Evolutionary conservation across 2,113 vertebrate genomes (phyloP).

Genomic region (Prionailurus viverrinus): DNA sequence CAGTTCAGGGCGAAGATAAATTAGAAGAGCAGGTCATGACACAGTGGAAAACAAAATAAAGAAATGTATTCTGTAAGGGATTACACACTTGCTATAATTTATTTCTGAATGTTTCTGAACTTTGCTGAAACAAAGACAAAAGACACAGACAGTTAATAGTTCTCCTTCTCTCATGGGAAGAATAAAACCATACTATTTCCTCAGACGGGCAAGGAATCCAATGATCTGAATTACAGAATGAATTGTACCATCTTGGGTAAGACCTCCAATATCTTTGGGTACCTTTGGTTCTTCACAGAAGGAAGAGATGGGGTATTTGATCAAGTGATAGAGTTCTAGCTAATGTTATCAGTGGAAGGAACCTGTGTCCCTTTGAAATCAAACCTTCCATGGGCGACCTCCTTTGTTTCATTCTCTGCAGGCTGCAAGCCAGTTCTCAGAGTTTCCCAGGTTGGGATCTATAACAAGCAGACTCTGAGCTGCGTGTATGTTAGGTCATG

Average conservation of each 20-base stretch:
- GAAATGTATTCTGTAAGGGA: not conserved
- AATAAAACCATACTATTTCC: not conserved
- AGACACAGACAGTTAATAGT: not conserved
- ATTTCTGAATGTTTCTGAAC: slow-evolving; percentile 17
- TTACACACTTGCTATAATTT: slow-evolving; percentile 20
- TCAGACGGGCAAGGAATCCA: not conserved
- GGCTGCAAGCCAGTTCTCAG: not conserved
- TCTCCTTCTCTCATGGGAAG: not conserved
- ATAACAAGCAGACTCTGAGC: not conserved
- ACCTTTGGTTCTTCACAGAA: not conserved
- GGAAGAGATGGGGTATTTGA: not conserved
- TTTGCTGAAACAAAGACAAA: slow-evolving; percentile 10
- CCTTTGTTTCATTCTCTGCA: not conserved
- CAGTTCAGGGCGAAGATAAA: not conserved
- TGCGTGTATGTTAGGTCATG: not conserved
- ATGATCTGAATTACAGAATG: not conserved
- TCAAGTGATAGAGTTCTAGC: not conserved
- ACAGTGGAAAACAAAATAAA: not conserved
- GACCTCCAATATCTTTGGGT: not conserved
- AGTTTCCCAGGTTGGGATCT: not conserved
- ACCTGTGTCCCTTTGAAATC: not conserved
- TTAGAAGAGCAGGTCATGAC: not conserved
- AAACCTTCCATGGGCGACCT: not conserved
- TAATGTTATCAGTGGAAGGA: not conserved
- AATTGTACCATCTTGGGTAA: not conserved